Conservation (phyloP, 2,113 vertebrate genomes). For the Psilopogon haemacephalus region DNA sequence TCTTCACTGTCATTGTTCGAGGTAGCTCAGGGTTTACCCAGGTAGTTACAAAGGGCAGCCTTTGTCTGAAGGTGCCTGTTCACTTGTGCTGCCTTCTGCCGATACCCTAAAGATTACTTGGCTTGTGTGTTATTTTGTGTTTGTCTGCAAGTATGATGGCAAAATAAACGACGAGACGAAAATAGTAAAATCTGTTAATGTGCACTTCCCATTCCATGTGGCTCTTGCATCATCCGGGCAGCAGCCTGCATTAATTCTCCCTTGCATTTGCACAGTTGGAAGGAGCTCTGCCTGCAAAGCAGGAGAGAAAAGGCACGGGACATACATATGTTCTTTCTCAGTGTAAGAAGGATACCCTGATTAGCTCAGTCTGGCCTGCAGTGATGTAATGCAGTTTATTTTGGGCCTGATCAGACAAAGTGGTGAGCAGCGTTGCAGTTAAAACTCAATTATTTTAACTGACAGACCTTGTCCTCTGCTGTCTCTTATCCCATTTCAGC, state of each 20-base stretch:
- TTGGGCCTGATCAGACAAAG: slow-evolving; percentile 44
- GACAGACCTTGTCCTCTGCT: slow-evolving; percentile 1
- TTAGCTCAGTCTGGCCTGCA: slow-evolving; percentile 16
- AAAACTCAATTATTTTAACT: slow-evolving; percentile 13
- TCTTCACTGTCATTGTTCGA: not conserved
- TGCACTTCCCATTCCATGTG: slow-evolving; percentile 18
- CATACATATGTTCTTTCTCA: not conserved
- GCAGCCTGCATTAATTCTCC: slow-evolving; percentile 31
- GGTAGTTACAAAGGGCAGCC: not conserved
- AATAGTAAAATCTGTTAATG: slow-evolving; percentile 47
- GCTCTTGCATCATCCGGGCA: slow-evolving; percentile 30
- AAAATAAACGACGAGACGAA: slow-evolving; percentile 11
- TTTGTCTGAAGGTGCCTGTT: not conserved
- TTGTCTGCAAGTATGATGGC: slow-evolving; percentile 29
- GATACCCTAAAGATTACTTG: not conserved
- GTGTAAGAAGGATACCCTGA: not conserved
- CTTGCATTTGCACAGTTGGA: not conserved
- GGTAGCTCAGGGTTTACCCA: not conserved
- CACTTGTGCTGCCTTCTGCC: not conserved
- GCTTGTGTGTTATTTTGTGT: not conserved
- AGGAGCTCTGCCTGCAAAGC: slow-evolving; percentile 15
- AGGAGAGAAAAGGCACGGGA: not conserved
- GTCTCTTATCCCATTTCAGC: not conserved
- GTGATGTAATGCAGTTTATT: slow-evolving; percentile 55
- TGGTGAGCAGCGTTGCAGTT: not conserved